Conservation (phyloP, 2,797 vertebrate genomes). For the Pantherophis alleghaniensis region DNA sequence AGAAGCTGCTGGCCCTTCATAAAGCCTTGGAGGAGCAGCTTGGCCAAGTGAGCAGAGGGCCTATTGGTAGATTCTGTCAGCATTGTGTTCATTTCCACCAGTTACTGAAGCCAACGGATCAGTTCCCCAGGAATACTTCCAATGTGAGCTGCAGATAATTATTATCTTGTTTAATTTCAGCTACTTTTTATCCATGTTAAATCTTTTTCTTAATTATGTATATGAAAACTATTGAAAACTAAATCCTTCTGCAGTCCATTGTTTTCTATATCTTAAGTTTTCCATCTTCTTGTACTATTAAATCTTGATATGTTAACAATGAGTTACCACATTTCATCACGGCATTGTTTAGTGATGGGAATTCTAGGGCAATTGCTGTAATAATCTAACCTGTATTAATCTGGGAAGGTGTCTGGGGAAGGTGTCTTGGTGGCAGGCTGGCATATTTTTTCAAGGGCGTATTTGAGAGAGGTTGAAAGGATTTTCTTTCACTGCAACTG, state of each 20-base stretch:
- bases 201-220: not conserved
- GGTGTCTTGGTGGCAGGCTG: not conserved
- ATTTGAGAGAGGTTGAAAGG: not conserved
- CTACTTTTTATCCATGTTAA: not conserved
- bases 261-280: not conserved
- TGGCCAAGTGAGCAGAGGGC: not conserved
- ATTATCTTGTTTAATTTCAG: not conserved
- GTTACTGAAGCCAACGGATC: not conserved
- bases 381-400: not conserved
- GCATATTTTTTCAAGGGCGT: not conserved
- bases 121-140: not conserved
- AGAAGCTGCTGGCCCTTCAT: not conserved
- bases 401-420: not conserved
- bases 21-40: not conserved
- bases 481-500: not conserved
- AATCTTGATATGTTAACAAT: not conserved
- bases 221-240: not conserved
- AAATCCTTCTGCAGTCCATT: not conserved
- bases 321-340: not conserved
- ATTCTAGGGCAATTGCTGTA: not conserved
- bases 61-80: not conserved
- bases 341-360: not conserved
- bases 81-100: not conserved
- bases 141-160: not conserved
- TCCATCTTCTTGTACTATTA: not conserved